These are phyloP conservation scores for Mormyrus proboscirostris DNA, from an alignment of 2,797 vertebrate species.

Conservation along the genomic window DNA sequence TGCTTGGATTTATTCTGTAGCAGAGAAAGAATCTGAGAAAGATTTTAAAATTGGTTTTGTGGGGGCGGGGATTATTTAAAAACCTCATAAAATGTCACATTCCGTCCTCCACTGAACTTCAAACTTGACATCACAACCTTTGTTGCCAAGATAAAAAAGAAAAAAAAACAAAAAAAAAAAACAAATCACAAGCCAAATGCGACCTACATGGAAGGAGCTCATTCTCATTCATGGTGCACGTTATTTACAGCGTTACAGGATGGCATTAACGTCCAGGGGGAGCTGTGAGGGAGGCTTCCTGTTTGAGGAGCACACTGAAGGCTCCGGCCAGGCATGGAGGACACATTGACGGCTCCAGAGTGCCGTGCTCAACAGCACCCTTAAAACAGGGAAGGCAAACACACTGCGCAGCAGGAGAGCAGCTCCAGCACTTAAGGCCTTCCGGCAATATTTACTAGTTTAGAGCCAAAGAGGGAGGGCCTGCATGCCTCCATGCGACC, in stretches of 20 bases:
- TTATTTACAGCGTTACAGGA: conserved; percentile 4
- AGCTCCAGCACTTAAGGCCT: background rate
- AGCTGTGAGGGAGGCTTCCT: conserved; percentile 33
- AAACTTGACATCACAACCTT: conserved; percentile 14
- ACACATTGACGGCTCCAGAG: background rate
- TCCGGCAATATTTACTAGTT: background rate
- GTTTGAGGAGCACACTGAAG: conserved; percentile 29
- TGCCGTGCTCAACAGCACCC: background rate
- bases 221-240: conserved; percentile 5
- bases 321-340: conserved; percentile 10
- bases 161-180: background rate
- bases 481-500: background rate
- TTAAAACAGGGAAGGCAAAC: background rate
- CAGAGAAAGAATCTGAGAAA: background rate
- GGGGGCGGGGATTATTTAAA: background rate
- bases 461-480: background rate
- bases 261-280: conserved; percentile 17
- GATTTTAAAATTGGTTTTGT: background rate
- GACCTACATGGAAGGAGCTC: background rate
- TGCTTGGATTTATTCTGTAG: background rate
- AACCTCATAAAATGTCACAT: conserved; percentile 7
- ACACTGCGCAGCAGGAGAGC: background rate
- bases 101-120: background rate
- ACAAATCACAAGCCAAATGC: background rate
- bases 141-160: background rate